Evolutionary conservation across 2,888 invertebrate species (phyloP).

Genomic region (Plagodis pulveraria): DNA sequence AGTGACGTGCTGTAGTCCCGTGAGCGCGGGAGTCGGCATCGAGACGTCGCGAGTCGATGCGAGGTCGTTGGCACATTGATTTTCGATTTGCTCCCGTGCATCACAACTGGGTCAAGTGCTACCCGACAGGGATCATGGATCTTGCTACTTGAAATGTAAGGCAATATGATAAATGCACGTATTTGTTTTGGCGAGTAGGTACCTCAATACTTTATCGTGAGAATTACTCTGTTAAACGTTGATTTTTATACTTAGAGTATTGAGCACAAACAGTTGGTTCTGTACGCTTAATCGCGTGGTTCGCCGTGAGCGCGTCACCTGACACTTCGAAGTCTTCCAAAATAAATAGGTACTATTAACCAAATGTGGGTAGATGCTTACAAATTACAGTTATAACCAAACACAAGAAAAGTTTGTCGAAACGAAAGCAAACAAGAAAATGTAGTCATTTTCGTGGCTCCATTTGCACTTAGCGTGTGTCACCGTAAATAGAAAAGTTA

Average conservation of each 20-base stretch:
- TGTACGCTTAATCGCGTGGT: neutral
- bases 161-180: conserved; percentile 29
- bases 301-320: neutral
- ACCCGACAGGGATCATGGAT: conserved; percentile 39
- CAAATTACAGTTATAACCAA: conserved; percentile 39
- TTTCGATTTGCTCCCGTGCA: conserved; percentile 79
- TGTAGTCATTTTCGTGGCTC: conserved; percentile 47
- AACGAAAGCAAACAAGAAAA: conserved; percentile 37
- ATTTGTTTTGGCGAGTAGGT: neutral
- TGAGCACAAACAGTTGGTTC: too few species aligned
- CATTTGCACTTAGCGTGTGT: conserved; percentile 52
- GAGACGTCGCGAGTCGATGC: conserved; percentile 37
- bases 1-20: conserved; percentile 28
- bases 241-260: too few species aligned
- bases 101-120: conserved; percentile 79
- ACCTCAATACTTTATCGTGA: too few species aligned
- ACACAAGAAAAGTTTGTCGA: conserved; percentile 36
- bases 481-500: conserved; percentile 65
- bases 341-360: conserved; percentile 1
- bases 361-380: conserved; percentile 26
- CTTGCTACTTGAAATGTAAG: conserved; percentile 27
- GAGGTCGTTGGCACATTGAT: conserved; percentile 75
- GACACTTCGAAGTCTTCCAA: too few species aligned
- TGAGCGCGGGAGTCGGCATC: conserved; percentile 61
- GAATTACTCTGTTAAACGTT: too few species aligned